phyloP scores from a whole-genome alignment of 2,113 vertebrate species.

The Bubalus kerabau region DNA sequence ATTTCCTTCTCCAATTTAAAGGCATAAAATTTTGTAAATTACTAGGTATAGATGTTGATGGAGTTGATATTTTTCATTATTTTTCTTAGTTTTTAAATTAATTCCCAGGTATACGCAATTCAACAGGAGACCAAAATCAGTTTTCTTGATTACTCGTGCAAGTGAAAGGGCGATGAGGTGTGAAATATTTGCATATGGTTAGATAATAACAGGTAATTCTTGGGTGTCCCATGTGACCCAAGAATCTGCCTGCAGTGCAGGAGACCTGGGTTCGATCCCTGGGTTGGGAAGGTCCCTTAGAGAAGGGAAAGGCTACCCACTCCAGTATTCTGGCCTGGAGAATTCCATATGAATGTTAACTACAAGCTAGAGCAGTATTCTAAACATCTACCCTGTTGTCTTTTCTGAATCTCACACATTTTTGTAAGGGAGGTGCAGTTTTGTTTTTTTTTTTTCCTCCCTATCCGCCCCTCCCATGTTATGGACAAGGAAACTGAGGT shows the following conservation, averaged over 20 bases:
- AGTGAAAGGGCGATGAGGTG: not conserved
- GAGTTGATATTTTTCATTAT: conserved; percentile 1
- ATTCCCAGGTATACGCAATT: not conserved
- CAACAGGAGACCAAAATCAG: not conserved
- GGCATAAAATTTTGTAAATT: not conserved
- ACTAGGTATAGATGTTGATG: not conserved
- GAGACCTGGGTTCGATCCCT: not conserved
- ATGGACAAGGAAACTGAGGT: not conserved
- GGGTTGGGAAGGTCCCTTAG: not conserved
- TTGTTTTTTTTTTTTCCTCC: not conserved
- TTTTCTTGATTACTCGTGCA: not conserved
- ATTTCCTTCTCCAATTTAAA: not conserved
- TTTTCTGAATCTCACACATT: not conserved
- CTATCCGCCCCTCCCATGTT: not conserved
- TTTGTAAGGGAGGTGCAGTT: not conserved
- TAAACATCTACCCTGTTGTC: not conserved
- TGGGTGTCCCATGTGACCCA: not conserved
- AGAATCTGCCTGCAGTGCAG: not conserved
- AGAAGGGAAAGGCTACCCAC: not conserved
- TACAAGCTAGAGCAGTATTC: not conserved
- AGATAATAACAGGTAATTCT: not conserved
- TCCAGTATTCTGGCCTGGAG: not conserved
- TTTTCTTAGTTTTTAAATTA: conserved; percentile 31
- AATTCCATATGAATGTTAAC: not conserved
- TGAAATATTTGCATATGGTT: not conserved